These are phyloP conservation scores for Drosophila phalerata DNA, from an alignment of 2,888 invertebrate species.

Conservation along the genomic window DNA sequence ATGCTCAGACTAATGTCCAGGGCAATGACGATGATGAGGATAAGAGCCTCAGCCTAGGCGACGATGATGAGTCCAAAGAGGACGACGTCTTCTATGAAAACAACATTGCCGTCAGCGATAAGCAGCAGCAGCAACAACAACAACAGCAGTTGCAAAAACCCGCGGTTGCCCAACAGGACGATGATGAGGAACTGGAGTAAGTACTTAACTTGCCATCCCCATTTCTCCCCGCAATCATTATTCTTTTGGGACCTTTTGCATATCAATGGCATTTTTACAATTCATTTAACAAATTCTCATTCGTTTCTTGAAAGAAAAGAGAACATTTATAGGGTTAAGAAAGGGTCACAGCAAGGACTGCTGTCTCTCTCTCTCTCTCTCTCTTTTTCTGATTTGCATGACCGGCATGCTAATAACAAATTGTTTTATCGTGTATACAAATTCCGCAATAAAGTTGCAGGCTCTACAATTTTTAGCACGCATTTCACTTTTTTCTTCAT, in stretches of 20 bases:
- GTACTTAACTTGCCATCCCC: conserved; percentile 37
- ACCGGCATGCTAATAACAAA: conserved; percentile 75
- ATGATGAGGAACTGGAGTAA: conserved; percentile 88
- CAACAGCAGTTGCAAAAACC: conserved; percentile 59
- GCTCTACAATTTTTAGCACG: conserved; percentile 65
- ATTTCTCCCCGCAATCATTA: background rate
- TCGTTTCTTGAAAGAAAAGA: conserved; percentile 9
- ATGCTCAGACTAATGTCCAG: conserved; percentile 84
- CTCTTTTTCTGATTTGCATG: conserved; percentile 52
- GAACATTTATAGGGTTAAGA: conserved; percentile 32
- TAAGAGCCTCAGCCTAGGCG: conserved; percentile 85
- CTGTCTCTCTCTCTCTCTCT: conserved; percentile 1
- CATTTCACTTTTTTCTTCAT: conserved; percentile 39
- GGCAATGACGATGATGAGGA: conserved; percentile 86
- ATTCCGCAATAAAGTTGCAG: conserved; percentile 69
- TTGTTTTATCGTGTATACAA: conserved; percentile 79
- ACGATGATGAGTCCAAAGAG: conserved; percentile 86
- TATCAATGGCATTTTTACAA: conserved; percentile 67
- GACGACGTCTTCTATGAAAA: conserved; percentile 91
- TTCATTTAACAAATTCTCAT: conserved; percentile 74
- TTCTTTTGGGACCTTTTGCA: conserved; percentile 41
- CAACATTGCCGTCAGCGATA: conserved; percentile 87
- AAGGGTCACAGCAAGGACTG: conserved; percentile 1
- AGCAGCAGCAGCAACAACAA: conserved; percentile 57
- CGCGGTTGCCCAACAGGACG: conserved; percentile 82